phyloP scores from a whole-genome alignment of 1,140 invertebrate genomes.

The Cryptotermes secundus region DNA sequence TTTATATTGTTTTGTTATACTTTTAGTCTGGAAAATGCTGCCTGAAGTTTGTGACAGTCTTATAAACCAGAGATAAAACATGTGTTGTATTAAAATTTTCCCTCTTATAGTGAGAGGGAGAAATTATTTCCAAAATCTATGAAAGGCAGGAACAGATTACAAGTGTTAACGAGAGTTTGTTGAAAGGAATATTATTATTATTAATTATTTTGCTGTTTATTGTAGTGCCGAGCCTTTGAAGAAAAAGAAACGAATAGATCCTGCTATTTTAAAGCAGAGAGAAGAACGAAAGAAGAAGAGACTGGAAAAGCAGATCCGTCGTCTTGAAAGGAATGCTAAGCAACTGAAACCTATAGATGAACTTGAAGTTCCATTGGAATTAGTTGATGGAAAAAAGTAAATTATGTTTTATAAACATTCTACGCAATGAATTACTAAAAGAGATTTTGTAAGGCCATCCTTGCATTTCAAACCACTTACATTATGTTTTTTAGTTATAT shows the following conservation, averaged over 20 bases:
- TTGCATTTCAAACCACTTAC: too few species aligned
- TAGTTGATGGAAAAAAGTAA: conserved; percentile 68
- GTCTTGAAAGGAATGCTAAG: conserved; percentile 70
- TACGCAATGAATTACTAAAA: too few species aligned
- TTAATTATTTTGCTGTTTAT: conserved; percentile 30
- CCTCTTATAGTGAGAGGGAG: background rate
- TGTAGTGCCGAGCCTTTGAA: conserved; percentile 78
- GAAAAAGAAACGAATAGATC: conserved; percentile 85
- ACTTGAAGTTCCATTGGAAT: conserved; percentile 64
- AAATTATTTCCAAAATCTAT: background rate
- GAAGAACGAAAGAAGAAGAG: conserved; percentile 78
- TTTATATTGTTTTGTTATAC: too few species aligned
- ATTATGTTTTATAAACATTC: conserved; percentile 23
- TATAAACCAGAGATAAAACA: too few species aligned
- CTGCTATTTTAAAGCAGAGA: conserved; percentile 68
- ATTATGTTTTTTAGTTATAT: too few species aligned
- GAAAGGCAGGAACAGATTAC: background rate
- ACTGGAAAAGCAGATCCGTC: conserved; percentile 79
- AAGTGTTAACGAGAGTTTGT: background rate
- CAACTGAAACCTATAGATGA: conserved; percentile 84
- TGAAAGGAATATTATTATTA: conserved; percentile 28
- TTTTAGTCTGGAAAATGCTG: too few species aligned
- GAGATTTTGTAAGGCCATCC: too few species aligned
- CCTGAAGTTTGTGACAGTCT: too few species aligned
- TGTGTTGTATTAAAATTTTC: background rate